Evolutionary conservation across 2,888 invertebrate species (phyloP).

Genomic region (Plebejus melissa): DNA sequence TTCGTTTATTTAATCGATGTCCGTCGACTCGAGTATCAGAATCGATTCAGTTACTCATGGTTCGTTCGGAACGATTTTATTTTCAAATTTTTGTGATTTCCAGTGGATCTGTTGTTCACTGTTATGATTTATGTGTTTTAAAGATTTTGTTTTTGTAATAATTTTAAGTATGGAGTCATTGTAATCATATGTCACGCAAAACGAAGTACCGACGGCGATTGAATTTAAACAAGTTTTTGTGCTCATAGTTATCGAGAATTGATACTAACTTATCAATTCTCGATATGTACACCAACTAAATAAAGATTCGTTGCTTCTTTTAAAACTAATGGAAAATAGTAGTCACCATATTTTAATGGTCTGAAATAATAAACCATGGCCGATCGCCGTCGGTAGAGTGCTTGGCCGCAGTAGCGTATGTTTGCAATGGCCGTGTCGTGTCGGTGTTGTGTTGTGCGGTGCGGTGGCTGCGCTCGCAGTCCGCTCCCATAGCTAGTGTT

Average conservation of each 20-base stretch:
- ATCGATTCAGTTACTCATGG: constrained; percentile 32
- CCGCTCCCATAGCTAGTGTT: constrained; percentile 76
- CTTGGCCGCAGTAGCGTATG: constrained; percentile 35
- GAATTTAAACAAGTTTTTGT: not conserved
- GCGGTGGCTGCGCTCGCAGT: constrained; percentile 41
- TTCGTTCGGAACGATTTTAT: constrained; percentile 50
- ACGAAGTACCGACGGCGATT: constrained; percentile 23
- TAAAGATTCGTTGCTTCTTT: not conserved
- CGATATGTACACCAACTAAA: not conserved
- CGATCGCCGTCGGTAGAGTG: constrained; percentile 19
- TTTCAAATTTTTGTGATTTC: constrained; percentile 48
- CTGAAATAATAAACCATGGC: too few relatives aligned
- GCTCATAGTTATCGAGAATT: too few relatives aligned
- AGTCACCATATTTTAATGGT: too few relatives aligned
- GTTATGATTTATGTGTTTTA: constrained; percentile 66
- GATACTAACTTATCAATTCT: too few relatives aligned
- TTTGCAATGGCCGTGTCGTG: constrained; percentile 50
- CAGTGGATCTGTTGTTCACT: constrained; percentile 57
- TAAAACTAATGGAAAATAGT: not conserved
- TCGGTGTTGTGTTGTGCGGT: constrained; percentile 69
- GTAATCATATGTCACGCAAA: constrained; percentile 54
- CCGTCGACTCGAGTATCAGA: constrained; percentile 9
- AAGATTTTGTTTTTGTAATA: constrained; percentile 61
- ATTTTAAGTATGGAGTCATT: constrained; percentile 59
- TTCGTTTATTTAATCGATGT: constrained; percentile 26